These are phyloP conservation scores for Leptopterna dolabrata DNA, from an alignment of 2,888 invertebrate species.

Conservation along the genomic window DNA sequence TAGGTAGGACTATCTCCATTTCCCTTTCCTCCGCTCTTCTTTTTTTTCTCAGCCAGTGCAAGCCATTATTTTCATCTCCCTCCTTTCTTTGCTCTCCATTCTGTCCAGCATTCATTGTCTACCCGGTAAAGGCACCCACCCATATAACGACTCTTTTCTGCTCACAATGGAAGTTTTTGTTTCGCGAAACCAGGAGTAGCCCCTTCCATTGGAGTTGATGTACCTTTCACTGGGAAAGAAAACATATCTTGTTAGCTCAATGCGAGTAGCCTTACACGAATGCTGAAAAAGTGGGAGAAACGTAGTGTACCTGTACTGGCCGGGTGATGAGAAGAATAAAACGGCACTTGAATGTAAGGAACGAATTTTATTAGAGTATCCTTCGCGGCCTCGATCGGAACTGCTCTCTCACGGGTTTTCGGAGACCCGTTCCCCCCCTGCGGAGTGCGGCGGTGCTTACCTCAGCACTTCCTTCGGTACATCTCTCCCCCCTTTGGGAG, in stretches of 20 bases:
- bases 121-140: neutral
- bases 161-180: constrained; percentile 8
- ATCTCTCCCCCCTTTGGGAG: too few relatives aligned
- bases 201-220: neutral
- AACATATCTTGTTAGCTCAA: neutral
- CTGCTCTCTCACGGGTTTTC: too few relatives aligned
- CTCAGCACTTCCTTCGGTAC: too few relatives aligned
- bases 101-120: neutral
- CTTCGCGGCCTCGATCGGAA: too few relatives aligned
- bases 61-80: neutral
- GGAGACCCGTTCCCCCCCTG: too few relatives aligned
- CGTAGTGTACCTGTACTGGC: too few relatives aligned
- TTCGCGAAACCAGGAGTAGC: neutral
- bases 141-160: neutral
- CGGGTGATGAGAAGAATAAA: too few relatives aligned
- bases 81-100: neutral
- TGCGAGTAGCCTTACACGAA: neutral
- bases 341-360: too few relatives aligned
- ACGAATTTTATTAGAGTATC: too few relatives aligned
- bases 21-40: neutral
- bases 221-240: neutral
- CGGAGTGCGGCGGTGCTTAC: too few relatives aligned
- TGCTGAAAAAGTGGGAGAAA: neutral
- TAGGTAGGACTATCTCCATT: neutral
- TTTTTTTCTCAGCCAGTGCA: neutral